Percentiles rank a stretch among this genome's conserved stretches.
Conservation (phyloP, 2,888 invertebrate species). For the Nomada ruficornis region DNA sequence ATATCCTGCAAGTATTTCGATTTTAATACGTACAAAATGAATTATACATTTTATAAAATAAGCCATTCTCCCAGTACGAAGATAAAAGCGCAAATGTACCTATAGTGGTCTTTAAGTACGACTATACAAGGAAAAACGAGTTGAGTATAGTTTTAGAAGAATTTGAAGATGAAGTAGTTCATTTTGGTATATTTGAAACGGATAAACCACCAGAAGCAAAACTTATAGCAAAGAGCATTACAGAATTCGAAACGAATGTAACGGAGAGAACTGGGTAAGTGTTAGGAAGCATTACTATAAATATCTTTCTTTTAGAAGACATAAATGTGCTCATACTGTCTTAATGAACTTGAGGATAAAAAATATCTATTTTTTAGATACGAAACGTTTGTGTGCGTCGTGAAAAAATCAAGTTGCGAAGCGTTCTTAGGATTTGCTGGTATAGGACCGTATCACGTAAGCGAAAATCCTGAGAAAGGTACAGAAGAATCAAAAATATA, state of each 20-base stretch:
- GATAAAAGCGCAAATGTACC: slow-evolving; percentile 77
- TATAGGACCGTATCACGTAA: slow-evolving; percentile 82
- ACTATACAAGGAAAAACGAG: slow-evolving; percentile 80
- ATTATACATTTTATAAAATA: background rate
- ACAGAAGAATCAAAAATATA: slow-evolving; percentile 80
- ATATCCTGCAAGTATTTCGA: slow-evolving; percentile 73
- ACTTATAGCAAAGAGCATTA: slow-evolving; percentile 77
- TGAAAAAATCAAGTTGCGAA: slow-evolving; percentile 80
- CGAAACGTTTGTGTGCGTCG: slow-evolving; percentile 80
- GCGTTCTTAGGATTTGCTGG: slow-evolving; percentile 82
- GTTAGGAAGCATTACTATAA: background rate
- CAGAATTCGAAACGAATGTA: slow-evolving; percentile 75
- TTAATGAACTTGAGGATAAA: background rate
- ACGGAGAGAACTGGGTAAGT: slow-evolving; percentile 78
- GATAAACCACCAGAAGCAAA: slow-evolving; percentile 81
- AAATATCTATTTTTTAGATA: slow-evolving; percentile 71
- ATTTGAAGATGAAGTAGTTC: slow-evolving; percentile 78
- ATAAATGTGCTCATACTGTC: too few species aligned
- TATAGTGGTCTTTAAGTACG: slow-evolving; percentile 81
- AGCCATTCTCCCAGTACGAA: slow-evolving; percentile 75
- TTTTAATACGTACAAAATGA: background rate
- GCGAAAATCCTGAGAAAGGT: slow-evolving; percentile 81
- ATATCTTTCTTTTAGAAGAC: background rate
- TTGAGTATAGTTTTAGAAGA: slow-evolving; percentile 79
- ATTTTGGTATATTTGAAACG: slow-evolving; percentile 81